phyloP scores from a whole-genome alignment of 2,797 vertebrate species.

The Lagodon rhomboides region DNA sequence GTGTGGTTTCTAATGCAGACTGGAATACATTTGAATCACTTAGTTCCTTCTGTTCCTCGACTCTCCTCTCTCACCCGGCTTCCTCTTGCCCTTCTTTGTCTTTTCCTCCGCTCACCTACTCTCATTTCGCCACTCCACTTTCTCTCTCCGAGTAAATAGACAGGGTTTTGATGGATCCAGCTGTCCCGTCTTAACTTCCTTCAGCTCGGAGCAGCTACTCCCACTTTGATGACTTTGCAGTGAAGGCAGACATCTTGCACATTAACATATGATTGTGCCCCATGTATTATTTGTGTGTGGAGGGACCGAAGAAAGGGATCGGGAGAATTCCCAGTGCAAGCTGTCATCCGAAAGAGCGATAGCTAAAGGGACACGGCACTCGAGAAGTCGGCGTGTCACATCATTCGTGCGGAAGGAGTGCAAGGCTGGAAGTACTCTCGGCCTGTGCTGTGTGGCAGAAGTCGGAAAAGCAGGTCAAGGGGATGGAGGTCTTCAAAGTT shows the following conservation, averaged over 20 bases:
- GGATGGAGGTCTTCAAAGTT: constrained; percentile 54
- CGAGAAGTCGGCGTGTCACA: constrained; percentile 72
- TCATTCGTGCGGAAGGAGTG: constrained; percentile 76
- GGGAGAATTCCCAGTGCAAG: constrained; percentile 72
- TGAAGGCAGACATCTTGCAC: constrained; percentile 81
- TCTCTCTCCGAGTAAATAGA: constrained; percentile 66
- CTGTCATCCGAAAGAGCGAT: constrained; percentile 71
- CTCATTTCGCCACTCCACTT: constrained; percentile 49
- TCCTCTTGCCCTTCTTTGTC: constrained; percentile 62
- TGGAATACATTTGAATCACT: constrained; percentile 66
- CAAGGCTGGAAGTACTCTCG: constrained; percentile 51
- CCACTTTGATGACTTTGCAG: constrained; percentile 81
- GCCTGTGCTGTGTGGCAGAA: constrained; percentile 40
- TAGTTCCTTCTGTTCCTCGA: constrained; percentile 43
- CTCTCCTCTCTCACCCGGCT: constrained; percentile 4
- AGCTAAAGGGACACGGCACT: constrained; percentile 56
- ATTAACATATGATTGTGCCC: constrained; percentile 83
- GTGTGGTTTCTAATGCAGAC: constrained; percentile 57
- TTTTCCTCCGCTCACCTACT: constrained; percentile 49
- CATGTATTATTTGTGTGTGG: constrained; percentile 82
- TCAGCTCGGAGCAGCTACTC: constrained; percentile 69
- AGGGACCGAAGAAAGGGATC: constrained; percentile 66
- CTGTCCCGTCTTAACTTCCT: constrained; percentile 75
- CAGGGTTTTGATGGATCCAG: constrained; percentile 75
- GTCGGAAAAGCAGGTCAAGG: constrained; percentile 69